These are phyloP conservation scores for Erythrocercus mccallii DNA, from an alignment of 2,113 vertebrate genomes.

Conservation along the genomic window DNA sequence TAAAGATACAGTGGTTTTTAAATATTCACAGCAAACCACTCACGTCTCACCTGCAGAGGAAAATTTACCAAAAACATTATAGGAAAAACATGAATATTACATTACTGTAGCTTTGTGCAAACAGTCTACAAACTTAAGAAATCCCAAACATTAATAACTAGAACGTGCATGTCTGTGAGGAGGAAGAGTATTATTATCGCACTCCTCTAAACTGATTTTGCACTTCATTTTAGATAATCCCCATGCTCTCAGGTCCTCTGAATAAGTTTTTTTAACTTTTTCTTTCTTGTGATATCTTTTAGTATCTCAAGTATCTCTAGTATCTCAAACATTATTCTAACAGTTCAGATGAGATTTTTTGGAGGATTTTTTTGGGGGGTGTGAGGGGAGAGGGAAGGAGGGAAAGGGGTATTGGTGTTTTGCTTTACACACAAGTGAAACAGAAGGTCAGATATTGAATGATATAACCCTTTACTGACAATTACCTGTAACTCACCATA, in stretches of 20 bases:
- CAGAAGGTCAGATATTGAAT: neutral
- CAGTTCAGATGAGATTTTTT: neutral
- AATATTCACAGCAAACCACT: neutral
- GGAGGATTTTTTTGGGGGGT: neutral
- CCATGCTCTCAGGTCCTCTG: neutral
- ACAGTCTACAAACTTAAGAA: neutral
- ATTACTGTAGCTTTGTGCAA: neutral
- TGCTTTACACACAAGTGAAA: neutral
- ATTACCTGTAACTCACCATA: neutral
- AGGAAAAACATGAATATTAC: neutral
- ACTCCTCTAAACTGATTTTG: neutral
- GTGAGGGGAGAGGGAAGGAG: rapidly evolving
- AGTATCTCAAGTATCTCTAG: too few species aligned
- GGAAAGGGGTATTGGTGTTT: neutral
- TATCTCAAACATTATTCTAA: neutral
- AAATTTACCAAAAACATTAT: neutral
- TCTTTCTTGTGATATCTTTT: neutral
- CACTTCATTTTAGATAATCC: neutral
- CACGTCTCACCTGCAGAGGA: neutral
- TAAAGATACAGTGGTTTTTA: neutral
- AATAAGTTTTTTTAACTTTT: neutral
- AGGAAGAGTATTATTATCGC: neutral
- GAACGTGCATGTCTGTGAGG: neutral
- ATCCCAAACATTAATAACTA: neutral
- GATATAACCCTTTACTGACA: neutral